Evolutionary conservation across 2,888 invertebrate genomes (phyloP).

Genomic region (Folsomia manolachei): DNA sequence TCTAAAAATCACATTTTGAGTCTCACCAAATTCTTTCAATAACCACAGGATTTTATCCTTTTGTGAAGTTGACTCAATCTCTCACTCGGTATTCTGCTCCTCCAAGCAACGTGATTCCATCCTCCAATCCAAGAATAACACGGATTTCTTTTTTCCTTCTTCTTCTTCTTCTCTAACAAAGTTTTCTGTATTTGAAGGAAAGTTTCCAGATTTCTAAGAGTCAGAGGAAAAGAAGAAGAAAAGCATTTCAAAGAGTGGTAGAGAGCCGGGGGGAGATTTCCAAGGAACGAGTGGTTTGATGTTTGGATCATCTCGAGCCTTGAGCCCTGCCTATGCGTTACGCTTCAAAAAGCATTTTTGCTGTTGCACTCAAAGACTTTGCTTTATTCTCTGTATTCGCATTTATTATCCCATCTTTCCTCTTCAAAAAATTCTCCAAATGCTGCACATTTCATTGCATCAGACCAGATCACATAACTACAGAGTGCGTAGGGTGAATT

Average conservation of each 20-base stretch:
- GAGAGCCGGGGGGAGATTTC: not conserved
- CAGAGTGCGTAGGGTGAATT: too few species aligned
- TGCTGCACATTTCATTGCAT: not conserved
- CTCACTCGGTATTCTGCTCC: not conserved
- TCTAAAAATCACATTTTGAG: not conserved
- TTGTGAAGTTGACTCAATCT: not conserved
- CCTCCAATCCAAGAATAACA: not conserved
- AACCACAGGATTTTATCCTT: not conserved
- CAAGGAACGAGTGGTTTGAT: conserved; percentile 13
- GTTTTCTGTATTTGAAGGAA: conserved; percentile 1
- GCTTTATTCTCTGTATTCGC: not conserved
- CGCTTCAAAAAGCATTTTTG: conserved; percentile 42
- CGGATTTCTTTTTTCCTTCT: not conserved
- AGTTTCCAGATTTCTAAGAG: conserved; percentile 5
- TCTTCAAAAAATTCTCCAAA: not conserved
- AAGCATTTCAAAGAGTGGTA: too few species aligned
- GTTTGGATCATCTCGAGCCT: conserved; percentile 15
- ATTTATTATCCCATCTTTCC: conserved; percentile 8
- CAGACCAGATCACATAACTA: too few species aligned
- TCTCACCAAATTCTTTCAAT: not conserved
- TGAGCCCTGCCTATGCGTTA: too few species aligned
- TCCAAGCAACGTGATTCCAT: not conserved
- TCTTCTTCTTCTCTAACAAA: not conserved
- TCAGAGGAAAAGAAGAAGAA: too few species aligned
- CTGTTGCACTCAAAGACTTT: conserved; percentile 13